phyloP scores from a whole-genome alignment of 2,797 vertebrate genomes.

The Chrysocyon brachyurus region DNA sequence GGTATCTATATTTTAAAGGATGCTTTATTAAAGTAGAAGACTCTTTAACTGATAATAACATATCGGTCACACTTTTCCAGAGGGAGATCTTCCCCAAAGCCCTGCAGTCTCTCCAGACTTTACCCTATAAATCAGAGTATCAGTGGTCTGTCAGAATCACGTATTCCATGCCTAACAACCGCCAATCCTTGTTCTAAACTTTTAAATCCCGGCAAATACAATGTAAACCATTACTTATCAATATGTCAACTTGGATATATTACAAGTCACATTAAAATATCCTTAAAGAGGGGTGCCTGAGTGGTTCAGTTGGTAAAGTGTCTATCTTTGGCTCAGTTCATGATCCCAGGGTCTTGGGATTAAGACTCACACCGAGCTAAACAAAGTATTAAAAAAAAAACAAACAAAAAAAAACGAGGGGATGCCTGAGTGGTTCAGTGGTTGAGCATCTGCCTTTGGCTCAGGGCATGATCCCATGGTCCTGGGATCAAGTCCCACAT shows the following conservation, averaged over 20 bases:
- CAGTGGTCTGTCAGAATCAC: background rate
- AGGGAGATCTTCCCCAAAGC: background rate
- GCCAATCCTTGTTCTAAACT: background rate
- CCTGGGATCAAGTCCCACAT: too few species aligned
- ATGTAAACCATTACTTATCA: constrained; percentile 35
- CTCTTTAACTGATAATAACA: background rate
- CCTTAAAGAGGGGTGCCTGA: background rate
- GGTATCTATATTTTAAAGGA: constrained; percentile 33
- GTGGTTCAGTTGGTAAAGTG: background rate
- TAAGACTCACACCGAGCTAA: background rate
- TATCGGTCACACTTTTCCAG: background rate
- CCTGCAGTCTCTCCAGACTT: background rate
- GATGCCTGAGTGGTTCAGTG: too few species aligned
- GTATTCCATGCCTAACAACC: background rate
- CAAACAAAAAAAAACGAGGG: too few species aligned
- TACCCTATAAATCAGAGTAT: background rate
- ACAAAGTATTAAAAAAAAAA: too few species aligned
- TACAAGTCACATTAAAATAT: constrained; percentile 45
- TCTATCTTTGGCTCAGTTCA: background rate
- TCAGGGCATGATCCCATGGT: too few species aligned
- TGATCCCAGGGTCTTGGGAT: background rate
- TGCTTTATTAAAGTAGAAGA: constrained; percentile 13
- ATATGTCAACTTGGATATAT: background rate
- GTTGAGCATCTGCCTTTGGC: too few species aligned
- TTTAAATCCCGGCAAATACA: constrained; percentile 29